phyloP scores from a whole-genome alignment of 2,888 invertebrate species.

The Brenthis hecate region DNA sequence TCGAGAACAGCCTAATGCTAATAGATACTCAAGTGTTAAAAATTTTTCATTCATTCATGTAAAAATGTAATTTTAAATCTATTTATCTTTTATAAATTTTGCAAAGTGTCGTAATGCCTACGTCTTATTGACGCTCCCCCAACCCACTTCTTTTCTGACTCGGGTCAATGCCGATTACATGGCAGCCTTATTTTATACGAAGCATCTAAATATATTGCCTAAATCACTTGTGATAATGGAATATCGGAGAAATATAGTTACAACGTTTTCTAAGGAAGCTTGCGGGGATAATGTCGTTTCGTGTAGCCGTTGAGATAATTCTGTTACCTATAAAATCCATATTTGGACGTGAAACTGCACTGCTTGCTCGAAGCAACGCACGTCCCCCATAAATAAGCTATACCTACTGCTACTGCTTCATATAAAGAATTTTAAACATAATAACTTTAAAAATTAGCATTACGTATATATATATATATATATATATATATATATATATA shows the following conservation, averaged over 20 bases:
- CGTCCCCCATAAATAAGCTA: not conserved
- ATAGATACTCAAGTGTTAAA: no score
- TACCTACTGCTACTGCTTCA: not conserved
- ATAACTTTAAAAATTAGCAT: no score
- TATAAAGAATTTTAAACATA: no score
- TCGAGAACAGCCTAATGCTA: no score
- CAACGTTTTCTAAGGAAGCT: slow-evolving; percentile 8
- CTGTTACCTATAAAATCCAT: not conserved
- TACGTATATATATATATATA: no score
- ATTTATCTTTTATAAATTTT: slow-evolving; percentile 19
- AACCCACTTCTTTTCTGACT: slow-evolving; percentile 51
- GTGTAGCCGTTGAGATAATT: slow-evolving; percentile 6
- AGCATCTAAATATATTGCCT: slow-evolving; percentile 20
- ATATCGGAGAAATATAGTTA: slow-evolving; percentile 30
- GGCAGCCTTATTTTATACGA: slow-evolving; percentile 28
- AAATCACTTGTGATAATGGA: slow-evolving; percentile 37
- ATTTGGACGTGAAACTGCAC: not conserved
- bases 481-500: no score
- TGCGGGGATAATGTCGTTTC: slow-evolving; percentile 1
- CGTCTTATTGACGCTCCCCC: slow-evolving; percentile 42
- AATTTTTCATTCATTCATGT: no score
- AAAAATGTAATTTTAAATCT: not conserved
- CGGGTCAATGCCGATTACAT: slow-evolving; percentile 53
- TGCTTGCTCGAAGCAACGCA: not conserved
- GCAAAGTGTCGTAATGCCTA: slow-evolving; percentile 22